These are phyloP conservation scores for Brachionus angularis DNA, from an alignment of 1,140 invertebrate species.

Conservation along the genomic window DNA sequence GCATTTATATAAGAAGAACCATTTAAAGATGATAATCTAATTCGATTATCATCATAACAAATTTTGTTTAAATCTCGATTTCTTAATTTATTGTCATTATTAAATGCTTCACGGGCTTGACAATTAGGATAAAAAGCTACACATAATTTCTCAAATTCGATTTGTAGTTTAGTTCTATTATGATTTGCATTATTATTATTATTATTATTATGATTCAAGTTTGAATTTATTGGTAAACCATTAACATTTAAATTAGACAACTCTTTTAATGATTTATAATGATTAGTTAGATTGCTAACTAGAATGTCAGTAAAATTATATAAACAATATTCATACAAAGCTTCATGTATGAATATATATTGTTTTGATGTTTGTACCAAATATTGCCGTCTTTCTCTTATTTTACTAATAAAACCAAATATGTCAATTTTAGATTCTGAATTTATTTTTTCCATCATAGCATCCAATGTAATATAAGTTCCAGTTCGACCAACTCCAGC, in stretches of 20 bases:
- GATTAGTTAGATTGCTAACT: not conserved
- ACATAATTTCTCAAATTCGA: conserved; percentile 19
- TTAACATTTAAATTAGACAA: not conserved
- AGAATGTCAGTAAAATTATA: conserved; percentile 34
- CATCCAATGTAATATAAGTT: conserved; percentile 94
- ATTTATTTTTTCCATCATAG: conserved; percentile 94
- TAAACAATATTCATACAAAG: conserved; percentile 35
- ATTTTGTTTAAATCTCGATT: conserved; percentile 35
- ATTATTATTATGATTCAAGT: too few relatives aligned
- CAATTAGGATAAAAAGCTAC: conserved; percentile 14
- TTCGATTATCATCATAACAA: conserved; percentile 38
- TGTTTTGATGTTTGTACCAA: conserved; percentile 92
- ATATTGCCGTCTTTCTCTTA: conserved; percentile 90
- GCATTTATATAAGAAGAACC: conserved; percentile 42
- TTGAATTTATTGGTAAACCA: not conserved
- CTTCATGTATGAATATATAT: conserved; percentile 40
- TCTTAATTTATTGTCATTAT: conserved; percentile 20
- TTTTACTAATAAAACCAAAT: conserved; percentile 94
- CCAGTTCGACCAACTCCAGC: conserved; percentile 77
- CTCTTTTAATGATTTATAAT: conserved; percentile 20
- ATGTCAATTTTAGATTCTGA: conserved; percentile 97
- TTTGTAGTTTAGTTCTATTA: not conserved
- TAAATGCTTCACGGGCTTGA: conserved; percentile 29
- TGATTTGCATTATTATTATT: not conserved
- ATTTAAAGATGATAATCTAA: conserved; percentile 6